phyloP scores from a whole-genome alignment of 2,888 invertebrate species.

The Ormyrus pomaceus region DNA sequence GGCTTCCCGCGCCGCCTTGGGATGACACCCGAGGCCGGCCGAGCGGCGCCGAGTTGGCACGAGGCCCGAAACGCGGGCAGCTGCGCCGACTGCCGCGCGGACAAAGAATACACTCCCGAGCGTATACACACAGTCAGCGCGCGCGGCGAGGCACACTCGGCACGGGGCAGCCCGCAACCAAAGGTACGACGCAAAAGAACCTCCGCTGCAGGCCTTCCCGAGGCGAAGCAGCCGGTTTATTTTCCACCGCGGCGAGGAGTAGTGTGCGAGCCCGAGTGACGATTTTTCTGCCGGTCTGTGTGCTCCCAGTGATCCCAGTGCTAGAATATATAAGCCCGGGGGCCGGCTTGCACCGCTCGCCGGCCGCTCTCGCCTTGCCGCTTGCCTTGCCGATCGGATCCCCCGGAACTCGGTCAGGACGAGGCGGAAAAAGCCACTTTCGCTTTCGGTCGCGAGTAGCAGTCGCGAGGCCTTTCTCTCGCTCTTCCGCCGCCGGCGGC shows the following conservation, averaged over 20 bases:
- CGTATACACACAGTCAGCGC: slow-evolving; percentile 71
- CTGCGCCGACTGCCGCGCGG: slow-evolving; percentile 67
- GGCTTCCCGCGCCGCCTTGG: slow-evolving; percentile 74
- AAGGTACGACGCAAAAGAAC: slow-evolving; percentile 67
- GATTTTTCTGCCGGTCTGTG: too few species aligned
- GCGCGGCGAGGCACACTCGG: slow-evolving; percentile 74
- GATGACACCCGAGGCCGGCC: slow-evolving; percentile 71
- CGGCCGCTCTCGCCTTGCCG: slow-evolving; percentile 12
- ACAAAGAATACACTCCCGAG: slow-evolving; percentile 74
- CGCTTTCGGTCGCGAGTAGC: slow-evolving; percentile 65
- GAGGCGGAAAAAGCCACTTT: slow-evolving; percentile 61
- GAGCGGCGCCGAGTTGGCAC: slow-evolving; percentile 66
- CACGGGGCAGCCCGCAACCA: slow-evolving; percentile 75
- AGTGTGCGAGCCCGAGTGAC: too few species aligned
- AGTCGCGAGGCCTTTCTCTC: slow-evolving; percentile 56
- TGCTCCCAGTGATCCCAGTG: too few species aligned
- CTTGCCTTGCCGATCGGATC: background rate
- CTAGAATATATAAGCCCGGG: background rate
- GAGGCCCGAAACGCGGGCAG: slow-evolving; percentile 73
- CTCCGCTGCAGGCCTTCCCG: too few species aligned
- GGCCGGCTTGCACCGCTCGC: background rate
- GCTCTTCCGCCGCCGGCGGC: background rate
- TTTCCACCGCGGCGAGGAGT: too few species aligned
- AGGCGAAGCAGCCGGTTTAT: too few species aligned
- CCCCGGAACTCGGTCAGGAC: slow-evolving; percentile 63